Evolutionary conservation across 2,797 vertebrate species (phyloP), one percentile per base, ranked within the genome.

Genomic region (Chelmon rostratus): DNA sequence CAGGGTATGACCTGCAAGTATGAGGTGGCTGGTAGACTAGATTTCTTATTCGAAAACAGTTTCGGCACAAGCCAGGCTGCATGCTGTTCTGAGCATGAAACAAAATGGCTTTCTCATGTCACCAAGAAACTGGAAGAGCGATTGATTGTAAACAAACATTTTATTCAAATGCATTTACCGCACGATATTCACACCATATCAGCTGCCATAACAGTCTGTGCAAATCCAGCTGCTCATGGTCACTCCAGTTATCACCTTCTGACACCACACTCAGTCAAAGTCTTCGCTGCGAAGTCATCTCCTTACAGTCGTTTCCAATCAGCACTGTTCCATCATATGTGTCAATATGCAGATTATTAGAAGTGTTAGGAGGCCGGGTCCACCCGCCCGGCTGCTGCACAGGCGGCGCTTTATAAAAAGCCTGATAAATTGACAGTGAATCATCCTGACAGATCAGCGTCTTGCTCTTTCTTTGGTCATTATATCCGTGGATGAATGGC

Each of bases 381-480:
- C 47, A 33, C 84, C 67, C 64, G 10, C 59, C 35, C 6, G 11
- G 57, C 67, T 49, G 69, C 73, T 81, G 76, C 81, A 67, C 61
- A 37, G 63, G 73, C 52, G 46, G 68, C 44, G 76, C 78, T 72
- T 86, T 82, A 76, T 81, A 84, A 85, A 88, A 86, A 89, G 76
- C 52, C 49, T 7, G 28, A 37, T 79, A 88, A 91, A 91, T 86
- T 93, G 92, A 91, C 84, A 89, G 91, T 94, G 87, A 94, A 93
- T 95, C 91, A 93, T 85, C 68, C 73, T 91, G 92, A 91, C 91
- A 91, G 85, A 89, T 86, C 76, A 79, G 85, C 73, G 57, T 83
- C 91, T 90, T 88, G 86, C 85, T 88, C 87, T 89, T 92, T 89
- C 81, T 85, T 82, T 84, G 89, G 82, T 90, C 89, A 88, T 93